Base-by-base conservation (phyloP, 2,113 vertebrate genomes). In the Psilopogon haemacephalus region DNA sequence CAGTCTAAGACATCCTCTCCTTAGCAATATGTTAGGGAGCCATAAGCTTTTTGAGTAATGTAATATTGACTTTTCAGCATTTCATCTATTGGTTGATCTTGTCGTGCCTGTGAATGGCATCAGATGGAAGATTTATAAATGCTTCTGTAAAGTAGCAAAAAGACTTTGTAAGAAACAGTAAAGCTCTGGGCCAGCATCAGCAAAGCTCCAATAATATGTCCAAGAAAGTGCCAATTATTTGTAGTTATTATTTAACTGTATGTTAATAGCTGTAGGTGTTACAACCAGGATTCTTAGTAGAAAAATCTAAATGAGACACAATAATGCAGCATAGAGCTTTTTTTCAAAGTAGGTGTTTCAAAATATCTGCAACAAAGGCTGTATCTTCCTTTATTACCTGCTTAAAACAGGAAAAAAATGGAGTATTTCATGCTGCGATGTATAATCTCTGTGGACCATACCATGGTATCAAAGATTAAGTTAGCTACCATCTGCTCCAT, bases 401-500 rank as follows among this genome's bases (percentile, higher is more conserved):
- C 79, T 93, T 62, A 77, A 12, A 52, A 35, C 69, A 68, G 76
- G 81, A 79, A 83, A 70, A 54, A 89, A 77, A 74, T 15, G 1
- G 37, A 63, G 40, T 21, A 38, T 85, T 91, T 93, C 87, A 55
- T 78, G 89, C 82, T 84, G 82, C 68, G 93, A 86, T 92, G 88
- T 89, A 71, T 93, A 93, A 94, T 91, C 95, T 91, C 96, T 87
- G 54, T 62, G 94, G 93, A 89, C 79, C 0, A 1, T 60, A 40
- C 58, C 27, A 32, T 44, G 60, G 76, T 56, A 94, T 88, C 91
- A 92, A 86, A 96, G 84, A 91, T 94, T 59, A 94, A 95, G 91
- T 94, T 93, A 95, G 93, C 89, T 86, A 80, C 94, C 93, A 94
- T 95, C 95, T 96, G 94, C 89, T 96, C 90, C 87, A 78, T 94